Evolutionary conservation across 1,140 invertebrate genomes (phyloP).

Genomic region (Trichonephila clavipes): DNA sequence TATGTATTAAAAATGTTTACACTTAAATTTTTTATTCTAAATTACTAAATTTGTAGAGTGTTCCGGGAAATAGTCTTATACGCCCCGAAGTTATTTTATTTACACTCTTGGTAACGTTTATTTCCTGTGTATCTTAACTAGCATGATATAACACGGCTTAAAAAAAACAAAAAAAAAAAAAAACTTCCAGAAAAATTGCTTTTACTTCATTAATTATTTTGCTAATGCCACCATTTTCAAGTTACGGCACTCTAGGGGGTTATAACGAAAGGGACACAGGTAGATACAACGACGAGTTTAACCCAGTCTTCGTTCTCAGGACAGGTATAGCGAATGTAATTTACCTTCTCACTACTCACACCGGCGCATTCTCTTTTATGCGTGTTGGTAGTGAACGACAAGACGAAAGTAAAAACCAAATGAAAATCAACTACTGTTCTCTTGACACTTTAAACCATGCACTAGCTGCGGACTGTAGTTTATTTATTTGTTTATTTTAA

Average conservation of each 20-base stretch:
- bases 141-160: constrained; percentile 21
- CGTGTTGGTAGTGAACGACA: constrained; percentile 45
- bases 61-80: no score
- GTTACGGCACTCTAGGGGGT: constrained; percentile 60
- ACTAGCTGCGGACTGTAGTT: constrained; percentile 12
- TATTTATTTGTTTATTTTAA: constrained; percentile 72
- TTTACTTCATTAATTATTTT: constrained; percentile 73
- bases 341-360: constrained; percentile 30
- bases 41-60: background rate
- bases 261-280: constrained; percentile 57
- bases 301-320: constrained; percentile 1
- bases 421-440: constrained; percentile 72
- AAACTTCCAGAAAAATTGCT: constrained; percentile 53
- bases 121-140: constrained; percentile 15
- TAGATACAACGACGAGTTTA: constrained; percentile 54
- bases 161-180: constrained; percentile 22
- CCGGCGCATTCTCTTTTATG: background rate
- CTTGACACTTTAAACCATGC: constrained; percentile 69
- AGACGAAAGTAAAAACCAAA: constrained; percentile 52
- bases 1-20: no score
- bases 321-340: constrained; percentile 58
- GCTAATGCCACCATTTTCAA: constrained; percentile 52
- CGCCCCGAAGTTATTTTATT: background rate
- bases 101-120: background rate
- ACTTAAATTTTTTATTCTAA: background rate